Percentiles rank a stretch among this genome's conserved stretches.
Conservation (phyloP, 1,140 invertebrate genomes). For the Aphelenchoides besseyi region DNA sequence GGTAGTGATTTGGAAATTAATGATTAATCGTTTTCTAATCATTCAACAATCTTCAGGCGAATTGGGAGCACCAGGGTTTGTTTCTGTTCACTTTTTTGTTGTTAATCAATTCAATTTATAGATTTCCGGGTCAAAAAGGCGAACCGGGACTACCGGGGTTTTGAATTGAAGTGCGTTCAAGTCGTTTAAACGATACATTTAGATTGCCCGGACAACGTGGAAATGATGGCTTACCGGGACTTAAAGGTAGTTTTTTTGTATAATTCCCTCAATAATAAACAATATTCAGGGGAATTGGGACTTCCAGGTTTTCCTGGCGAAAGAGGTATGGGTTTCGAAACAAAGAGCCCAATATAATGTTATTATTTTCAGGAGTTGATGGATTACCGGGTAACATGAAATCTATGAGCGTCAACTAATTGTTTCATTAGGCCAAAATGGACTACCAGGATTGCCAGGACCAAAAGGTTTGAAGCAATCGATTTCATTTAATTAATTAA, state of each 20-base stretch:
- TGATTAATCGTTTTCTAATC: no score
- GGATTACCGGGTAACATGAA: not conserved
- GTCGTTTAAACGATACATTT: not conserved
- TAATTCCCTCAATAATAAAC: not conserved
- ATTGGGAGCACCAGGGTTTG: no score
- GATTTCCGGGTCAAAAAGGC: slow-evolving; percentile 7
- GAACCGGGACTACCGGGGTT: not conserved
- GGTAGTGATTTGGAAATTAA: slow-evolving; percentile 64
- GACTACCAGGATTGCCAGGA: slow-evolving; percentile 35
- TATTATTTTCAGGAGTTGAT: slow-evolving; percentile 8
- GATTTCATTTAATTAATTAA: slow-evolving; percentile 2
- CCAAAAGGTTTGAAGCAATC: slow-evolving; percentile 34
- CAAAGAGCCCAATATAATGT: no score
- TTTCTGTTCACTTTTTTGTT: slow-evolving; percentile 29
- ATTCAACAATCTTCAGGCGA: no score
- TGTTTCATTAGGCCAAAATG: not conserved
- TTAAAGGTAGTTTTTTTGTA: slow-evolving; percentile 14
- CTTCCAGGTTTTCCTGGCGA: slow-evolving; percentile 28
- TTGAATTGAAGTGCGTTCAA: not conserved
- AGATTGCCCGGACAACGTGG: slow-evolving; percentile 15
- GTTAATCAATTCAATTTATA: not conserved
- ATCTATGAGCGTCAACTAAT: not conserved
- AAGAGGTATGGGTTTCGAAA: not conserved
- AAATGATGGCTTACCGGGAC: slow-evolving; percentile 35
- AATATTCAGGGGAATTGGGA: slow-evolving; percentile 28